These are phyloP conservation scores for Trypoxylus dichotomus DNA, from an alignment of 1,140 invertebrate genomes.

Conservation along the genomic window DNA sequence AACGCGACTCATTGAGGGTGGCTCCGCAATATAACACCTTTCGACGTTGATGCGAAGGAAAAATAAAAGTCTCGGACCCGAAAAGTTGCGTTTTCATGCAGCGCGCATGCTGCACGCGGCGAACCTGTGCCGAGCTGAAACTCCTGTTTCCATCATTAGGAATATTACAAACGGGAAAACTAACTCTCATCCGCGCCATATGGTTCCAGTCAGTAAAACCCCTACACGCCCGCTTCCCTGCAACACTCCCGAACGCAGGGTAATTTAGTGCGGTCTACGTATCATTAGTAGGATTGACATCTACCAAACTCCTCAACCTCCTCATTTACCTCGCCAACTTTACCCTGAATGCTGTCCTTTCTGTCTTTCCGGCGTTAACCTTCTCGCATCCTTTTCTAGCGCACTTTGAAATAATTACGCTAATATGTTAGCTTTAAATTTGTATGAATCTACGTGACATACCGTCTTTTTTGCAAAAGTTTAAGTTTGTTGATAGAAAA, in stretches of 20 bases:
- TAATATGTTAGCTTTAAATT: constrained; percentile 8
- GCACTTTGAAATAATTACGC: constrained; percentile 3
- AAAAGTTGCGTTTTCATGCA: constrained; percentile 52
- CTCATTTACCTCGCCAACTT: constrained; percentile 40
- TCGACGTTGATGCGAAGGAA: constrained; percentile 3
- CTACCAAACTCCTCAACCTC: constrained; percentile 43
- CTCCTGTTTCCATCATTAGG: constrained; percentile 53
- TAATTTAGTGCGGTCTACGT: constrained; percentile 53
- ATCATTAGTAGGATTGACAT: constrained; percentile 56
- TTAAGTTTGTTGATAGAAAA: not conserved
- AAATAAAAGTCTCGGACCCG: constrained; percentile 26
- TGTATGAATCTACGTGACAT: not conserved
- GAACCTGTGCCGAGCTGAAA: constrained; percentile 37
- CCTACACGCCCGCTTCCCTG: constrained; percentile 21
- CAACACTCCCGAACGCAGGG: constrained; percentile 32
- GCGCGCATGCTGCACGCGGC: constrained; percentile 40
- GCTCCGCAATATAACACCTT: not conserved
- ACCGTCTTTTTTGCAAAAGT: not conserved
- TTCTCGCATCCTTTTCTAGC: constrained; percentile 20
- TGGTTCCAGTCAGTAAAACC: constrained; percentile 45
- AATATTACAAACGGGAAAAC: constrained; percentile 54
- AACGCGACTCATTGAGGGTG: too few relatives aligned
- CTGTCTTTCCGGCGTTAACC: not conserved
- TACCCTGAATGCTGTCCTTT: constrained; percentile 9
- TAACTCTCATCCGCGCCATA: constrained; percentile 51